phyloP scores from a whole-genome alignment of 1,140 invertebrate genomes.

The Scaptomyza pallida region DNA sequence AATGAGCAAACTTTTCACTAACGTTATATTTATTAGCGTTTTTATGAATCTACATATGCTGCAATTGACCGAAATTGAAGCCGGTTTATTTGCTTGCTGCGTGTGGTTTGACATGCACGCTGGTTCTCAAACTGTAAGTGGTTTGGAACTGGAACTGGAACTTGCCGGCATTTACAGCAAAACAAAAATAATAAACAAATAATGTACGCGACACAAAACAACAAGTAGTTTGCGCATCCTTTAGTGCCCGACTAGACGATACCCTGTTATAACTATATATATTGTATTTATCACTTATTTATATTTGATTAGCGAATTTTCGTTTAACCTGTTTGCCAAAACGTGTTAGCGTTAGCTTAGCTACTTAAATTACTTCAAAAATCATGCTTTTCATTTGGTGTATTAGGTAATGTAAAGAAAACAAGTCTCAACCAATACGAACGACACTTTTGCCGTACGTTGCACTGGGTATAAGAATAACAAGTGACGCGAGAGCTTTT shows the following conservation, averaged over 20 bases:
- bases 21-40: neutral
- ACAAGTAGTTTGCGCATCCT: constrained; percentile 23
- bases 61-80: constrained; percentile 2
- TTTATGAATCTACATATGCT: neutral
- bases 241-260: neutral
- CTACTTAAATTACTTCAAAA: too few relatives aligned
- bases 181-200: constrained; percentile 30
- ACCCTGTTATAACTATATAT: constrained; percentile 1
- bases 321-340: too few relatives aligned
- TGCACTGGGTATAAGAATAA: constrained; percentile 18
- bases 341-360: too few relatives aligned
- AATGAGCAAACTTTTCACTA: neutral
- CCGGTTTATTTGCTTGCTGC: neutral
- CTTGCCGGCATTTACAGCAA: constrained; percentile 27
- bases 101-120: constrained; percentile 4
- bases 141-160: constrained; percentile 23
- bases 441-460: too few relatives aligned
- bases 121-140: constrained; percentile 18
- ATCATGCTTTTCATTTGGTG: too few relatives aligned
- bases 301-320: neutral
- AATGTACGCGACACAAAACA: constrained; percentile 15
- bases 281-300: neutral
- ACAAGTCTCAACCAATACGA: neutral
- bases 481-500: constrained; percentile 21
- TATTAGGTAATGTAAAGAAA: too few relatives aligned